Percentiles rank a stretch among this genome's conserved stretches.
Evolutionary conservation across 1,140 invertebrate species (phyloP).

Genomic region (Asbolus verrucosus): DNA sequence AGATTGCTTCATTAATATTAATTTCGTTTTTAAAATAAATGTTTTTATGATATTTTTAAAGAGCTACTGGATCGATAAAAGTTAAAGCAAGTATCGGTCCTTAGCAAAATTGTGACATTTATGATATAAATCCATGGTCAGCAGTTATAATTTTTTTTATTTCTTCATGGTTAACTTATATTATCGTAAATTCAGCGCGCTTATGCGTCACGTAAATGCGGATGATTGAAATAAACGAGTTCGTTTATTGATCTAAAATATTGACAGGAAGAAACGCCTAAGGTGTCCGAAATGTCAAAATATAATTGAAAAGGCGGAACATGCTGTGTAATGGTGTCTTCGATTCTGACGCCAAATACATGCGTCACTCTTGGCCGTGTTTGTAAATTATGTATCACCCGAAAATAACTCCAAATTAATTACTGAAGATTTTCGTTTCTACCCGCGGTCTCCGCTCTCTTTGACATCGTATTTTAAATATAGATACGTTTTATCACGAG

Average conservation of each 20-base stretch:
- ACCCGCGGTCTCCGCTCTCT: conserved; percentile 47
- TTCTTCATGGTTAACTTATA: conserved; percentile 17
- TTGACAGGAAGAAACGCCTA: conserved; percentile 6
- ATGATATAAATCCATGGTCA: conserved; percentile 34
- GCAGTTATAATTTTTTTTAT: conserved; percentile 38
- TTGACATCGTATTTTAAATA: conserved; percentile 57
- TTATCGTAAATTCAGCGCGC: conserved; percentile 12
- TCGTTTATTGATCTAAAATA: conserved; percentile 19
- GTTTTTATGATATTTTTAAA: conserved; percentile 6
- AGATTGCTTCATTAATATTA: too few species aligned
- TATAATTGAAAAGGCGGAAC: conserved; percentile 30
- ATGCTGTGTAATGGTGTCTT: conserved; percentile 35
- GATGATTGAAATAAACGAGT: conserved; percentile 3
- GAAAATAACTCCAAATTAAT: conserved; percentile 59
- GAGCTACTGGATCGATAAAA: background rate
- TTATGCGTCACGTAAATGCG: conserved; percentile 18
- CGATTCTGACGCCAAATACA: conserved; percentile 29
- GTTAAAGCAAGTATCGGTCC: conserved; percentile 5
- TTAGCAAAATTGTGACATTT: conserved; percentile 37
- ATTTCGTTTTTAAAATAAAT: background rate
- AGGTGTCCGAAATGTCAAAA: conserved; percentile 15
- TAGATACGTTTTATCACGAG: conserved; percentile 53
- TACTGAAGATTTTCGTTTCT: conserved; percentile 51
- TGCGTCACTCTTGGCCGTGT: conserved; percentile 56
- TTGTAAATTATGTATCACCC: conserved; percentile 48